phyloP scores from a whole-genome alignment of 2,113 vertebrate genomes.

The Stictonetta naevosa region DNA sequence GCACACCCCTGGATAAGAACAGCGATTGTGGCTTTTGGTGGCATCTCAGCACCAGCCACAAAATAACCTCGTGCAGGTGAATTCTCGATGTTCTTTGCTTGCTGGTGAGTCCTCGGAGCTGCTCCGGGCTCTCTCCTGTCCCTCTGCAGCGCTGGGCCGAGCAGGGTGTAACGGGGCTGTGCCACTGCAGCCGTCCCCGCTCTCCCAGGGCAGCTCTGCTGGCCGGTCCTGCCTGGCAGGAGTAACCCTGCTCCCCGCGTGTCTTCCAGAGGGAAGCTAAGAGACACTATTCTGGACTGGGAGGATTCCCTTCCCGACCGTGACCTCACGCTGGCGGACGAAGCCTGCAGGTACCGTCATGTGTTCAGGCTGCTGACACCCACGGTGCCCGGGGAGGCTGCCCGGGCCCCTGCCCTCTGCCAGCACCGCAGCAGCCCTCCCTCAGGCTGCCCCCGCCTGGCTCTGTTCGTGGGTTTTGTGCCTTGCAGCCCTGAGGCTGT shows the following conservation, averaged over 20 bases:
- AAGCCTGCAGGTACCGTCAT: constrained; percentile 87
- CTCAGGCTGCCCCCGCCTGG: neutral
- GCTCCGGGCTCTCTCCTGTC: neutral
- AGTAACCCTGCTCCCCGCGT: fast-evolving
- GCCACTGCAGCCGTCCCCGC: fast-evolving
- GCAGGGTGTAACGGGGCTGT: neutral
- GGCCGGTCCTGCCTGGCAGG: neutral
- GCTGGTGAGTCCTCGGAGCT: fast-evolving
- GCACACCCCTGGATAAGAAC: neutral
- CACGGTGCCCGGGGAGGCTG: neutral
- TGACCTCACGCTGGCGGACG: constrained; percentile 89
- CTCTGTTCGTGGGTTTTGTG: fast-evolving
- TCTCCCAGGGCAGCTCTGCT: neutral
- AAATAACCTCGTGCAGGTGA: neutral
- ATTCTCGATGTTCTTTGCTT: neutral
- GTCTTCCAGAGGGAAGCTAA: constrained; percentile 86
- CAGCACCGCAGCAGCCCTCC: fast-evolving
- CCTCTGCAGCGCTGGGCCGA: fast-evolving
- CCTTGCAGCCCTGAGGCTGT: neutral
- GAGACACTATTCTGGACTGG: constrained; percentile 97
- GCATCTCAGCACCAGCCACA: neutral
- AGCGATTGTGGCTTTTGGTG: neutral
- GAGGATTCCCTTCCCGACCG: constrained; percentile 91
- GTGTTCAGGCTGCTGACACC: fast-evolving
- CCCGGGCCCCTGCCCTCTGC: neutral